A percentile compares a stretch with the other conserved stretches of the same genome.
Evolutionary conservation across 2,113 vertebrate genomes (phyloP).

Genomic region (Seriola aureovittata): DNA sequence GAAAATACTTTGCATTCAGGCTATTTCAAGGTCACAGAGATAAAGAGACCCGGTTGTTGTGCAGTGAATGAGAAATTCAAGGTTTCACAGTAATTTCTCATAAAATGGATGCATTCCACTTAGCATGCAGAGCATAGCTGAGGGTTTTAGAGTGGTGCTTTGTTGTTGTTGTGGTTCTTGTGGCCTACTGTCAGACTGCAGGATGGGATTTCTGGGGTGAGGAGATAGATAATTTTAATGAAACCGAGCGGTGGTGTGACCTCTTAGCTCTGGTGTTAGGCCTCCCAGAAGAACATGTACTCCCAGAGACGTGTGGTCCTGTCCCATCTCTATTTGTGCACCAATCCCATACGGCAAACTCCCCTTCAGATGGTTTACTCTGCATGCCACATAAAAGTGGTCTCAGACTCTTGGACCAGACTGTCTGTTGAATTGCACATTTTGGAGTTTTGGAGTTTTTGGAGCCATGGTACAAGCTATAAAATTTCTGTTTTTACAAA

Average conservation of each 20-base stretch:
- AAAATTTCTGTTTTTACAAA: no score
- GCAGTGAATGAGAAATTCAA: constrained; percentile 55
- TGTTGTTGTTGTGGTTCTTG: constrained; percentile 39
- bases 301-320: constrained; percentile 48
- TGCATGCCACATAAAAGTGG: no score
- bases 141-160: constrained; percentile 42
- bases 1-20: constrained; percentile 61
- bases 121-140: constrained; percentile 60
- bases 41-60: constrained; percentile 50
- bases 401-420: no score
- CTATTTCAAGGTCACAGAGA: constrained; percentile 72
- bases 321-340: constrained; percentile 21
- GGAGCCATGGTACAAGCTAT: no score
- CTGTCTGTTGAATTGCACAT: no score
- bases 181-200: constrained; percentile 49
- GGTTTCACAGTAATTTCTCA: constrained; percentile 61
- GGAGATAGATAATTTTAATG: constrained; percentile 72
- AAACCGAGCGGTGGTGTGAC: constrained; percentile 44
- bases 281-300: constrained; percentile 48
- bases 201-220: constrained; percentile 41
- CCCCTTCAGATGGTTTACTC: neutral
- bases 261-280: constrained; percentile 39
- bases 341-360: neutral
- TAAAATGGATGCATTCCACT: constrained; percentile 60
- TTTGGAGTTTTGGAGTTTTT: no score